Conservation (phyloP, 37 sponge, comb jelly and placozoan genomes). For the Mnemiopsis leidyi region DNA sequence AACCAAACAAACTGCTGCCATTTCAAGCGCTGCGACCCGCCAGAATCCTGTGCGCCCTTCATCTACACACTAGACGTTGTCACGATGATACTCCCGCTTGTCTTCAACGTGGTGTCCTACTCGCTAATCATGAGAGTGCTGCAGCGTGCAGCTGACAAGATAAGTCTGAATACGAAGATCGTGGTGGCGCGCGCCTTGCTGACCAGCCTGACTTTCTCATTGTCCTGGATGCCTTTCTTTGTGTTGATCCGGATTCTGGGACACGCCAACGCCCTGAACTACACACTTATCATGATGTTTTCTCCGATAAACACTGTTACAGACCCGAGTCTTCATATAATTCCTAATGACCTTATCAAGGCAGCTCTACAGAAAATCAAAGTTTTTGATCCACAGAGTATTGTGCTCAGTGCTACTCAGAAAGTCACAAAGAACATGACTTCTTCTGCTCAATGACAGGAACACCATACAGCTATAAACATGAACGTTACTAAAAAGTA, state of each 20-base stretch:
- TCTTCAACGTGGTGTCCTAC: constrained; percentile 33
- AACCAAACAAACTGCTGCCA: neutral
- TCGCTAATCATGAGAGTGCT: neutral
- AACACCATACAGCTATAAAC: too few species aligned
- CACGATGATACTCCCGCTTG: constrained; percentile 45
- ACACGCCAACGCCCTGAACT: neutral
- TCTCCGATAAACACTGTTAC: constrained; percentile 27
- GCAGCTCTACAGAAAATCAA: neutral
- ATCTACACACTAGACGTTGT: neutral
- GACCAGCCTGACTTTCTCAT: constrained; percentile 3
- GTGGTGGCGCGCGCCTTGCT: neutral
- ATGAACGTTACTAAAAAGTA: too few species aligned
- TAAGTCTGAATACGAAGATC: neutral
- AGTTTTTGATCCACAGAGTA: neutral
- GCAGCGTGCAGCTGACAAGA: neutral
- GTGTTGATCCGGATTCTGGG: neutral
- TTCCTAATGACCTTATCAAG: constrained; percentile 1
- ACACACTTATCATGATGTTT: neutral
- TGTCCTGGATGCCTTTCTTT: constrained; percentile 48
- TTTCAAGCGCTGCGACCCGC: neutral
- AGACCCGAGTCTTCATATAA: neutral
- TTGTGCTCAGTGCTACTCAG: neutral
- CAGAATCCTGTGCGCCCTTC: neutral
- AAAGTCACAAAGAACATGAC: neutral
- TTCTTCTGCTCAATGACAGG: neutral